A percentile compares a stretch with the other conserved stretches of the same genome.
Evolutionary conservation across 1,140 invertebrate species (phyloP).

Genomic region (Campoletis sonorensis): DNA sequence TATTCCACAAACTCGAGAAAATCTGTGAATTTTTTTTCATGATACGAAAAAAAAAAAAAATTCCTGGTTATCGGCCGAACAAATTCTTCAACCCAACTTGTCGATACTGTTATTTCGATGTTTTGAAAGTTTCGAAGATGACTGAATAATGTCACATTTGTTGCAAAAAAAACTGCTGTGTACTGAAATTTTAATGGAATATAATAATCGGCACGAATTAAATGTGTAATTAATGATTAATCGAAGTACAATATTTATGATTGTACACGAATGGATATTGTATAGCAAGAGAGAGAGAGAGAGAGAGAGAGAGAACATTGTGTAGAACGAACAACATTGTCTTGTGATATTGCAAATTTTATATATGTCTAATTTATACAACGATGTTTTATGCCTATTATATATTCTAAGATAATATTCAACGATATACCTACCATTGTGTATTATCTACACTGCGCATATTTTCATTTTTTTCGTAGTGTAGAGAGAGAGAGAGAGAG

Average conservation of each 20-base stretch:
- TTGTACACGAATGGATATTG: slow-evolving; percentile 1
- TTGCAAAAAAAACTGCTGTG: too few species aligned
- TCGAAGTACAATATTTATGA: slow-evolving; percentile 8
- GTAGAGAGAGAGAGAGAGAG: too few species aligned
- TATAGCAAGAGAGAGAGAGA: slow-evolving; percentile 7
- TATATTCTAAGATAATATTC: slow-evolving; percentile 1
- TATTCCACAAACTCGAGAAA: too few species aligned
- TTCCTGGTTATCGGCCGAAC: too few species aligned
- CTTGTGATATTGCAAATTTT: slow-evolving; percentile 55
- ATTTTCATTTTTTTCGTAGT: slow-evolving; percentile 5
- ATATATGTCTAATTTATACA: slow-evolving; percentile 55
- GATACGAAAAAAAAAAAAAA: too few species aligned
- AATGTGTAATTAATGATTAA: slow-evolving; percentile 4
- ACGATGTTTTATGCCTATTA: slow-evolving; percentile 30
- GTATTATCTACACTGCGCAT: slow-evolving; percentile 1
- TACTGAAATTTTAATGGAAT: slow-evolving; percentile 24
- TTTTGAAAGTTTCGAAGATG: too few species aligned
- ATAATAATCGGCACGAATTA: neutral
- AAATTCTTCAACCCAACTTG: too few species aligned
- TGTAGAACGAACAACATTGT: slow-evolving; percentile 43
- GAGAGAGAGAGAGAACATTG: slow-evolving; percentile 31
- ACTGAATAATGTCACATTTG: too few species aligned
- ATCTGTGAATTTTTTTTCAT: too few species aligned
- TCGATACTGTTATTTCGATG: too few species aligned
- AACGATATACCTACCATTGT: neutral